Evolutionary conservation across 2,113 vertebrate genomes (phyloP).

Genomic region (Ameiurus melas): DNA sequence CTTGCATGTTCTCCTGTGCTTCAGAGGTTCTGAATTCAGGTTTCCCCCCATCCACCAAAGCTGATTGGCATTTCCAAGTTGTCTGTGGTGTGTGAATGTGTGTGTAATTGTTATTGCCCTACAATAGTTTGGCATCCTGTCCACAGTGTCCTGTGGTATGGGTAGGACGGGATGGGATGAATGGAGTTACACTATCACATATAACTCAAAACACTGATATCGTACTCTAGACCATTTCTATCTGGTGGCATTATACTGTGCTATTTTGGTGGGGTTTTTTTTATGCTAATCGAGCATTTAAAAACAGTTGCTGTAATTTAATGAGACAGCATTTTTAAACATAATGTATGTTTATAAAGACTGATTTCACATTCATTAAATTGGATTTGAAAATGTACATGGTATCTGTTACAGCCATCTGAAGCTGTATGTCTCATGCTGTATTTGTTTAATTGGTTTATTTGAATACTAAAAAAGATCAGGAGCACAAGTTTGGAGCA

Average conservation of each 20-base stretch:
- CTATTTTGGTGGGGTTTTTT: conserved; percentile 3
- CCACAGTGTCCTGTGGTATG: too few relatives aligned
- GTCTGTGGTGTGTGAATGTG: too few relatives aligned
- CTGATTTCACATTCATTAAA: background rate
- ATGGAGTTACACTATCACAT: background rate
- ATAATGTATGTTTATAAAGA: background rate
- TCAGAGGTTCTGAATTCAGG: too few relatives aligned
- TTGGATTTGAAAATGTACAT: background rate
- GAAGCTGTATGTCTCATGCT: background rate
- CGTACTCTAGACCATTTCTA: background rate
- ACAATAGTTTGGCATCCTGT: too few relatives aligned
- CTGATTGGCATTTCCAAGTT: too few relatives aligned
- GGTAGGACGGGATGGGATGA: too few relatives aligned
- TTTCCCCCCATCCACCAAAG: too few relatives aligned
- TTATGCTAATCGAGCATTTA: background rate
- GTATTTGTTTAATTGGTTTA: background rate
- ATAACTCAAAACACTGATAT: background rate
- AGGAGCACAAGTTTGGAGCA: background rate
- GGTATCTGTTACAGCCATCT: background rate
- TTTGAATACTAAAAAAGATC: background rate
- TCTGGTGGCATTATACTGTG: background rate
- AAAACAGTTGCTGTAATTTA: background rate
- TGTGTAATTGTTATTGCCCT: too few relatives aligned
- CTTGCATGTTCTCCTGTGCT: too few relatives aligned
- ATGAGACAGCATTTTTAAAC: background rate